Evolutionary conservation across 2,797 vertebrate species (phyloP).

Genomic region (Sebastes vulpes): DNA sequence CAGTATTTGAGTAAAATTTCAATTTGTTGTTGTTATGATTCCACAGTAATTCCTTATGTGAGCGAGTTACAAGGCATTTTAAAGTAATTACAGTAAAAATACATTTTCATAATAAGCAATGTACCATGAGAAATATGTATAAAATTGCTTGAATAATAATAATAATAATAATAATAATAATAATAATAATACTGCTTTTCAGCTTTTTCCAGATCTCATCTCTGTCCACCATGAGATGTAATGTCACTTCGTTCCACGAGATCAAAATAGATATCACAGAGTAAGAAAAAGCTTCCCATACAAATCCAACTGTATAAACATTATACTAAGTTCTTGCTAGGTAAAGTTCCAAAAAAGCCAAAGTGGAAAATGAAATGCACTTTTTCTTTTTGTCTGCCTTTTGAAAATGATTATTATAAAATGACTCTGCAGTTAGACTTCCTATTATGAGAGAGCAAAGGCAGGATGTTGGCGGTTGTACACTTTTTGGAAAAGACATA

Average conservation of each 20-base stretch:
- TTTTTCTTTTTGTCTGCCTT: slow-evolving; percentile 72
- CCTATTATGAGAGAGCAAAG: slow-evolving; percentile 78
- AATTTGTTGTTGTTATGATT: slow-evolving; percentile 54
- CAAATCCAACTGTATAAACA: slow-evolving; percentile 87
- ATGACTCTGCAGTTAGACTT: slow-evolving; percentile 77
- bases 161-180: slow-evolving; percentile 53
- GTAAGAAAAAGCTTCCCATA: slow-evolving; percentile 87
- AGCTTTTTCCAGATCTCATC: slow-evolving; percentile 65
- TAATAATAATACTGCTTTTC: slow-evolving; percentile 61
- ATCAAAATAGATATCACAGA: slow-evolving; percentile 84
- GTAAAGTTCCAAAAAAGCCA: slow-evolving; percentile 83
- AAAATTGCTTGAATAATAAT: slow-evolving; percentile 80
- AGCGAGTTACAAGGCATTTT: slow-evolving; percentile 77
- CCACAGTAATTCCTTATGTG: slow-evolving; percentile 67
- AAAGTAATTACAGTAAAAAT: slow-evolving; percentile 83
- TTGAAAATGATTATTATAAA: slow-evolving; percentile 82
- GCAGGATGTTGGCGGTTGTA: slow-evolving; percentile 74
- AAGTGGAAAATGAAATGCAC: slow-evolving; percentile 83
- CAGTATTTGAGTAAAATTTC: slow-evolving; percentile 48
- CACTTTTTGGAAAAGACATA: slow-evolving; percentile 74
- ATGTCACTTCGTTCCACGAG: slow-evolving; percentile 77
- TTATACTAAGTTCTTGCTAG: slow-evolving; percentile 84
- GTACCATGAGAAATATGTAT: slow-evolving; percentile 83
- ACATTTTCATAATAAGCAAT: slow-evolving; percentile 80
- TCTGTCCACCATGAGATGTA: slow-evolving; percentile 57